These are phyloP conservation scores for Platichthys stellatus DNA, from an alignment of 2,113 vertebrate species.

Conservation along the genomic window DNA sequence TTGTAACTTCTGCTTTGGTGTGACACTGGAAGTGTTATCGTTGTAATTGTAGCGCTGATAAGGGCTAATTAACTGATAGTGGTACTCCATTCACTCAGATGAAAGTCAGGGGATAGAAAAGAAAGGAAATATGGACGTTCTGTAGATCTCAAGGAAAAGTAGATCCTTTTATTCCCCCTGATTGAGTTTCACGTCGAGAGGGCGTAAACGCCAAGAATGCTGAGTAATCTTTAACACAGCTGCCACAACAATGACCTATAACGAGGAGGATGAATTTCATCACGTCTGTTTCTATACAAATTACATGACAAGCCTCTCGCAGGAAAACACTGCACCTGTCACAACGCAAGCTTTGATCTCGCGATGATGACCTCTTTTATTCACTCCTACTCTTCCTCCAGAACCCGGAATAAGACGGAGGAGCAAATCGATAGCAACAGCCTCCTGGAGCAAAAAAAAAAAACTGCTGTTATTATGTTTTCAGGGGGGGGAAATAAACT, in stretches of 20 bases:
- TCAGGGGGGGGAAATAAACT: slow-evolving; percentile 5
- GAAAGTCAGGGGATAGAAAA: slow-evolving; percentile 55
- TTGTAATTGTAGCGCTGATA: background rate
- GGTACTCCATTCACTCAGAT: slow-evolving; percentile 57
- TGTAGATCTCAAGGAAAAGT: slow-evolving; percentile 57
- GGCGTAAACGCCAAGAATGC: slow-evolving; percentile 22
- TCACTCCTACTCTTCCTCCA: slow-evolving; percentile 25
- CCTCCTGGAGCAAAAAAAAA: background rate
- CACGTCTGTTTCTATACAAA: slow-evolving; percentile 44
- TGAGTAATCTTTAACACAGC: slow-evolving; percentile 53
- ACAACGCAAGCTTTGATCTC: slow-evolving; percentile 49
- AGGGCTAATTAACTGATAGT: slow-evolving; percentile 79
- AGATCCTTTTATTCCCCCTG: slow-evolving; percentile 65
- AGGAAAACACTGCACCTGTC: slow-evolving; percentile 51
- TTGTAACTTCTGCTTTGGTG: slow-evolving; percentile 42
- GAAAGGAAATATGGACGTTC: slow-evolving; percentile 64
- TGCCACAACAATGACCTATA: slow-evolving; percentile 50
- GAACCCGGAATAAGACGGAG: slow-evolving; percentile 11
- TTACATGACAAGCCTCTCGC: slow-evolving; percentile 12
- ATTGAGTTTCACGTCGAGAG: slow-evolving; percentile 56
- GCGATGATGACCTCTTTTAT: slow-evolving; percentile 49
- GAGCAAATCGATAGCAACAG: slow-evolving; percentile 42
- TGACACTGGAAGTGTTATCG: slow-evolving; percentile 66
- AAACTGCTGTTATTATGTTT: slow-evolving; percentile 1
- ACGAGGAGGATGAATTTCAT: slow-evolving; percentile 36